These are phyloP conservation scores for Polia nebulosa DNA, from an alignment of 2,888 invertebrate genomes.

Conservation along the genomic window DNA sequence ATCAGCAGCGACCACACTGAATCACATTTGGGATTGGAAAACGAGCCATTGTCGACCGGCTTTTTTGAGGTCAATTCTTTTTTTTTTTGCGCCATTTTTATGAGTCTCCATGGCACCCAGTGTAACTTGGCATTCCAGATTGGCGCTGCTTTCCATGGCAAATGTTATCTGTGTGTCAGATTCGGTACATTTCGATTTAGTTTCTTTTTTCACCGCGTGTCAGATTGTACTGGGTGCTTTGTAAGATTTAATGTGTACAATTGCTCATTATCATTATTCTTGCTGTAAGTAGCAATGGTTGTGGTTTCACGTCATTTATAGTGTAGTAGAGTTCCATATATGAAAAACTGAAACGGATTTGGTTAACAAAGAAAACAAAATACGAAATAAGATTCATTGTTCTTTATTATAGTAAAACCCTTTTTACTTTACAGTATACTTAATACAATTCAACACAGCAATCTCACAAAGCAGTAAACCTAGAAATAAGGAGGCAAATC, in stretches of 20 bases:
- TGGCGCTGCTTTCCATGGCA: slow-evolving; percentile 10
- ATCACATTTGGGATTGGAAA: slow-evolving; percentile 66
- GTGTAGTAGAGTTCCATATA: slow-evolving; percentile 7
- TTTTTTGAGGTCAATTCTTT: slow-evolving; percentile 67
- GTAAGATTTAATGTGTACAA: background rate
- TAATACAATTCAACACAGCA: slow-evolving; percentile 11
- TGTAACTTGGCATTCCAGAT: slow-evolving; percentile 1
- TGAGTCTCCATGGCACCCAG: slow-evolving; percentile 14
- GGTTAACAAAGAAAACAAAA: background rate
- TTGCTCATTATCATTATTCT: slow-evolving; percentile 18
- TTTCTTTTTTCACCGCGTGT: background rate
- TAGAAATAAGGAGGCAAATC: slow-evolving; percentile 35
- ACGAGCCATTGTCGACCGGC: slow-evolving; percentile 69
- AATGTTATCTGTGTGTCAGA: background rate
- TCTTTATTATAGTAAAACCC: background rate
- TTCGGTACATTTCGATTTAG: background rate
- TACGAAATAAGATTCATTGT: background rate
- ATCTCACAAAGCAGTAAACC: background rate
- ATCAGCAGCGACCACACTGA: slow-evolving; percentile 53
- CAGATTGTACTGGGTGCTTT: background rate
- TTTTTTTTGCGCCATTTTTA: slow-evolving; percentile 58
- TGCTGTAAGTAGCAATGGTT: slow-evolving; percentile 28
- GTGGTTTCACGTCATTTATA: background rate
- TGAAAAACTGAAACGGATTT: slow-evolving; percentile 4
- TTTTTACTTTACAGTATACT: background rate